phyloP scores from a whole-genome alignment of 2,113 vertebrate genomes.

The Thalassoma bifasciatum region DNA sequence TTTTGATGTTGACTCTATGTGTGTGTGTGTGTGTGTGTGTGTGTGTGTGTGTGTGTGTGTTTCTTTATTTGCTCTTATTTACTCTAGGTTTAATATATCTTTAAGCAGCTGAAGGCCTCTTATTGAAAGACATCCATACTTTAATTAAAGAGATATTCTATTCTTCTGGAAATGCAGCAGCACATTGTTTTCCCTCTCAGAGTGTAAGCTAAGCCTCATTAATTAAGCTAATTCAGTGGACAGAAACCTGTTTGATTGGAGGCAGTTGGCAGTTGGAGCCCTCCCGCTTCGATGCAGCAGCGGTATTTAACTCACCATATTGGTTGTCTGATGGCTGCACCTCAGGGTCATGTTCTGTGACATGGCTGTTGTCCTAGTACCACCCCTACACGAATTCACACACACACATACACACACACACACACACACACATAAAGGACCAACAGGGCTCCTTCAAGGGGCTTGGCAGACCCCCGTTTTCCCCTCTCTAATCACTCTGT shows the following conservation, averaged over 20 bases:
- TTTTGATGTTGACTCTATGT: too few relatives aligned
- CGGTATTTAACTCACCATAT: constrained; percentile 82
- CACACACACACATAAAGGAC: constrained; percentile 32
- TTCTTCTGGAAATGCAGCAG: constrained; percentile 18
- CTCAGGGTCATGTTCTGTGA: constrained; percentile 82
- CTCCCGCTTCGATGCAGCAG: constrained; percentile 72
- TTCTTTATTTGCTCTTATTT: background rate
- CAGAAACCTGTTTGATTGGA: constrained; percentile 80
- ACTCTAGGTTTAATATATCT: background rate
- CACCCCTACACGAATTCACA: constrained; percentile 49
- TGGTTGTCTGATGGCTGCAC: constrained; percentile 81
- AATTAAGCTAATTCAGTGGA: constrained; percentile 79
- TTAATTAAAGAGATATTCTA: constrained; percentile 15
- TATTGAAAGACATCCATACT: background rate
- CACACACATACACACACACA: constrained; percentile 44
- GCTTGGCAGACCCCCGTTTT: constrained; percentile 76
- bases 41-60: background rate
- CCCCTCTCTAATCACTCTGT: constrained; percentile 81
- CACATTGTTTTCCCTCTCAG: constrained; percentile 42
- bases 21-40: background rate
- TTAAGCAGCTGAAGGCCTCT: constrained; percentile 8
- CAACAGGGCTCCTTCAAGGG: constrained; percentile 70
- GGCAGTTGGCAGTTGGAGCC: constrained; percentile 74
- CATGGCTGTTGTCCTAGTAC: constrained; percentile 80
- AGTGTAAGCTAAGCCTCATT: constrained; percentile 69